Evolutionary conservation across 2,888 invertebrate species (phyloP).

Genomic region (Leptura quadrifasciata): DNA sequence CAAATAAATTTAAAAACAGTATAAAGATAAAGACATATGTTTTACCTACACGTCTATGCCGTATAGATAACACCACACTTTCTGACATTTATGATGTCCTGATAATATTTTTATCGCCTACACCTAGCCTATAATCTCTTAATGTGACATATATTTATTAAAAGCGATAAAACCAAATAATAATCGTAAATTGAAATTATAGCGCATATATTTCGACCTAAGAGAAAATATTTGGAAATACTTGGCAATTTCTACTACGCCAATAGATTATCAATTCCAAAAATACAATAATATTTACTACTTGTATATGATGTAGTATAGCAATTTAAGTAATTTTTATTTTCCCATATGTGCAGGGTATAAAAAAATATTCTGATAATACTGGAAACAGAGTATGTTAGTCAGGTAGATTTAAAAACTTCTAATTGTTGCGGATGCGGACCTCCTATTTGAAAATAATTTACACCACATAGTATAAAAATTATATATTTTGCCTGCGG

Average conservation of each 20-base stretch:
- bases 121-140: not conserved
- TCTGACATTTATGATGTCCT: slow-evolving; percentile 7
- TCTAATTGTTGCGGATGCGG: too few species aligned
- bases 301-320: too few species aligned
- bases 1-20: not conserved
- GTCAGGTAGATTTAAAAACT: too few species aligned
- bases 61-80: not conserved
- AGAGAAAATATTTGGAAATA: not conserved
- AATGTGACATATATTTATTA: slow-evolving; percentile 13
- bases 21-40: not conserved
- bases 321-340: too few species aligned
- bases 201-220: not conserved
- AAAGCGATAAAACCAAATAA: not conserved
- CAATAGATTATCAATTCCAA: too few species aligned
- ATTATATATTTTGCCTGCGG: too few species aligned
- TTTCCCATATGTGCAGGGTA: too few species aligned
- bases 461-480: too few species aligned
- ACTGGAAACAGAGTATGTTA: too few species aligned
- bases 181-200: not conserved
- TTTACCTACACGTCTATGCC: not conserved
- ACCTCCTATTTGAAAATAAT: too few species aligned
- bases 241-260: not conserved
- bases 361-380: too few species aligned
- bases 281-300: too few species aligned
- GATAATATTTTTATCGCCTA: slow-evolving; percentile 11